Evolutionary conservation across 2,797 vertebrate species (phyloP), one percentile per base, ranked within the genome.

Genomic region (Muscicapa striata): DNA sequence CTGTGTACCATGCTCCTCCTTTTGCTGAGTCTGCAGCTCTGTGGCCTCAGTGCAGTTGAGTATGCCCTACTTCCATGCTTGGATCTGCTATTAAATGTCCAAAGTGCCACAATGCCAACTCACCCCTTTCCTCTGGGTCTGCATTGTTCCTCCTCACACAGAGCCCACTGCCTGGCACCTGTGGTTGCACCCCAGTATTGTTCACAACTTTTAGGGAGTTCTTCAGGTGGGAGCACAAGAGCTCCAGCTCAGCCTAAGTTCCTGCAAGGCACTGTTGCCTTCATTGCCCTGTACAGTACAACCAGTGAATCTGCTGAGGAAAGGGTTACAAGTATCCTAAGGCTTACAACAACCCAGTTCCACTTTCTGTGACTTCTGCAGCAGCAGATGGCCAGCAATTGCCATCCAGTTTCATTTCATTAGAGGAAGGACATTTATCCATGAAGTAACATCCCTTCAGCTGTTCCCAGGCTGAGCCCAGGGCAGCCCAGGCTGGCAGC

Each of bases 1-100:
- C 97, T 99, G 94, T 88, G 97, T 36, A 97, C 97, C 38, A 93
- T 98, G 72, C 95, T 98, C 32, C 75, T 99, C 64, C 96, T 99
- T 87, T 96, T 98, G 96, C 98, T 98, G 21, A 98, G 98, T 72
- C 98, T 99, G 97, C 98, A 99, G 96, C 98, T 99, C 83, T 99
- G 98, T 57, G 99, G 99, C 11, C 98, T 99, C 36, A 98, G 98
- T 96, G 98, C 98, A 68, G 98, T 99, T 97, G 98, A 98, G 92
- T 81, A 72, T 30, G 46, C 48, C 27, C 27, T 26, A 2, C 36
- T 70, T 38, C 72, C 40, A 18, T 43, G 30, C 66, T 72, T 61
- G 45, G 1, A 54, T 54, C 58, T 84, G 21, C 74, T 72, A 0
- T 34, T 45, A 38, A n/a, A 11, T 52, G 49, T 81, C 36, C 7